These are phyloP conservation scores for Ips typographus DNA, from an alignment of 1,140 invertebrate genomes.

Conservation along the genomic window DNA sequence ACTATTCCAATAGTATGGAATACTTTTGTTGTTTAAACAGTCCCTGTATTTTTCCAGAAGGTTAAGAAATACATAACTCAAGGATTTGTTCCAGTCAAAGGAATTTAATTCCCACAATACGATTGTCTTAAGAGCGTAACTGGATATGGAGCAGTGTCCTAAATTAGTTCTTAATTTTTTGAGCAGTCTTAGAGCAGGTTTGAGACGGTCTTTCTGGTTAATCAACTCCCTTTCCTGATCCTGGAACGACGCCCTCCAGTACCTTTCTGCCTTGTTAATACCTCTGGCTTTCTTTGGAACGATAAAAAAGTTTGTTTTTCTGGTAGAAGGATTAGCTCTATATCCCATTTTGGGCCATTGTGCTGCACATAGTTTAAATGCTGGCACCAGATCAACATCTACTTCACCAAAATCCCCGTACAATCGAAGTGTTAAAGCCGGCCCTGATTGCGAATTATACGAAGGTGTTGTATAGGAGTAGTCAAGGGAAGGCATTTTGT, in stretches of 20 bases:
- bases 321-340: background rate
- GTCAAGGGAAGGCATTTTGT: slow-evolving; percentile 13
- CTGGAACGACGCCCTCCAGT: slow-evolving; percentile 47
- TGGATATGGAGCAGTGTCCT: slow-evolving; percentile 52
- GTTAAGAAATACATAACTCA: background rate
- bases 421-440: background rate
- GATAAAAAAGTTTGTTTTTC: slow-evolving; percentile 35
- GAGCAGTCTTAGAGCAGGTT: slow-evolving; percentile 41
- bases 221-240: slow-evolving; percentile 44
- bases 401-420: background rate
- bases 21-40: background rate
- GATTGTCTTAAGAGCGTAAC: slow-evolving; percentile 57
- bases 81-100: background rate
- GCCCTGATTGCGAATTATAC: background rate
- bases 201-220: slow-evolving; percentile 34
- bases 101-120: slow-evolving; percentile 51
- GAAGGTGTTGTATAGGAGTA: background rate
- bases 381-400: background rate
- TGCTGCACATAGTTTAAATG: background rate
- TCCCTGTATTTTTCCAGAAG: background rate
- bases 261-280: slow-evolving; percentile 1
- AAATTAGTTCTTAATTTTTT: slow-evolving; percentile 53
- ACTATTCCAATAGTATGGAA: background rate
- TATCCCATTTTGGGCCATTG: background rate
- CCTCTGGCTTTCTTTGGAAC: slow-evolving; percentile 46